phyloP scores from a whole-genome alignment of 2,888 invertebrate genomes.

The Epinotia brunnichana region DNA sequence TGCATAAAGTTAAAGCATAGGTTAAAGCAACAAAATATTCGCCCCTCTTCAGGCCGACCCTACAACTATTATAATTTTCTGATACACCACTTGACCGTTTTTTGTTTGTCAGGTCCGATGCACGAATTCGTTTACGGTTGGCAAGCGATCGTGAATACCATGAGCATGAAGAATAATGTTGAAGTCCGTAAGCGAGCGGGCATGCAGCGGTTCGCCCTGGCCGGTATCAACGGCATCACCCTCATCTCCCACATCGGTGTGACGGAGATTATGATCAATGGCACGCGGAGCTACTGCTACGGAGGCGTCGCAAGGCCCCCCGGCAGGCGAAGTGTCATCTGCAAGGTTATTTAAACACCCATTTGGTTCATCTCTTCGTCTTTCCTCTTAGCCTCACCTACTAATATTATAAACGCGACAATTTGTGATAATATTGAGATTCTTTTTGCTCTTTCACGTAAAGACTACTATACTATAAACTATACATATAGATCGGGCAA shows the following conservation, averaged over 20 bases:
- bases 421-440: not conserved
- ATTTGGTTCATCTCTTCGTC: not conserved
- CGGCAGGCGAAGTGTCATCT: conserved; percentile 74
- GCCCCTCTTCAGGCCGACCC: too few species aligned
- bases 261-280: conserved; percentile 80
- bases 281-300: conserved; percentile 75
- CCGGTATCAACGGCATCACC: conserved; percentile 79
- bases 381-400: not conserved
- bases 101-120: conserved; percentile 69
- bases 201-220: conserved; percentile 75
- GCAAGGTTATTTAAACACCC: conserved; percentile 65
- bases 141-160: conserved; percentile 81
- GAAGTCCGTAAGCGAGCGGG: conserved; percentile 79
- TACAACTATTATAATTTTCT: not conserved
- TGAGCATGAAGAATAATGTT: conserved; percentile 81
- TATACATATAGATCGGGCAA: too few species aligned
- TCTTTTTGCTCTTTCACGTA: too few species aligned
- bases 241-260: conserved; percentile 78
- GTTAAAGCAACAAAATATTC: too few species aligned
- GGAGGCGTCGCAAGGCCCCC: conserved; percentile 77
- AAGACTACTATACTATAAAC: too few species aligned
- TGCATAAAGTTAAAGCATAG: too few species aligned
- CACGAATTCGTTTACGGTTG: conserved; percentile 80
- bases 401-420: not conserved
- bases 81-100: not conserved